These are phyloP conservation scores for Sebastes minor DNA, from an alignment of 2,797 vertebrate genomes.

Conservation along the genomic window DNA sequence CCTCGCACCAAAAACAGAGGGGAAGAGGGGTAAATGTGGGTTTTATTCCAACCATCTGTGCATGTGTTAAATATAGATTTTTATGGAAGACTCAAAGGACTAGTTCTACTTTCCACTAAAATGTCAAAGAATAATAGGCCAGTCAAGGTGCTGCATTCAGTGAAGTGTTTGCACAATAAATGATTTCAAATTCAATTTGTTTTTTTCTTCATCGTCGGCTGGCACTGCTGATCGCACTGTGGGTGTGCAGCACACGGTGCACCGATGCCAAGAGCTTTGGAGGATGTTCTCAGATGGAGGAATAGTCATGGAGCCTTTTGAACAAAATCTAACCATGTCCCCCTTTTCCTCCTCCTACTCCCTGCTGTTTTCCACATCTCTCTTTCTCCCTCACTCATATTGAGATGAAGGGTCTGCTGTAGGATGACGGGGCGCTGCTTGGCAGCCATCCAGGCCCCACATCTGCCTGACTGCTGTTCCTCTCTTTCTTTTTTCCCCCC, in stretches of 20 bases:
- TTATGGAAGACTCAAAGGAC: slow-evolving; percentile 70
- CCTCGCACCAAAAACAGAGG: slow-evolving; percentile 55
- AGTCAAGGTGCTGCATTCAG: slow-evolving; percentile 59
- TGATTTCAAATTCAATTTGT: slow-evolving; percentile 57
- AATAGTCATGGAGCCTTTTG: slow-evolving; percentile 54
- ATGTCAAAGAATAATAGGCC: slow-evolving; percentile 71
- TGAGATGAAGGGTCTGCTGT: slow-evolving; percentile 76
- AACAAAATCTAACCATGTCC: slow-evolving; percentile 56
- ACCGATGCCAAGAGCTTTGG: slow-evolving; percentile 54
- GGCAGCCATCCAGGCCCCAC: slow-evolving; percentile 81
- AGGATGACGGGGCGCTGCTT: slow-evolving; percentile 71
- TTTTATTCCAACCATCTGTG: slow-evolving; percentile 78
- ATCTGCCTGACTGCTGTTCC: slow-evolving; percentile 84
- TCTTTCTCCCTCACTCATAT: slow-evolving; percentile 64
- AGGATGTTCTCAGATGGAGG: slow-evolving; percentile 60
- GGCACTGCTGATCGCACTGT: slow-evolving; percentile 41
- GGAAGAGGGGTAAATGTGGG: slow-evolving; percentile 60
- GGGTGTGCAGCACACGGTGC: slow-evolving; percentile 35
- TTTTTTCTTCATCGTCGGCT: slow-evolving; percentile 42
- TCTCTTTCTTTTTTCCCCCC: slow-evolving; percentile 40
- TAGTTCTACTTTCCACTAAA: slow-evolving; percentile 74
- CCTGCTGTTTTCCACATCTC: slow-evolving; percentile 66
- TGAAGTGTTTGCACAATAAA: slow-evolving; percentile 65
- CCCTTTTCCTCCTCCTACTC: slow-evolving; percentile 45
- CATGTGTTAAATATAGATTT: slow-evolving; percentile 78